phyloP scores from a whole-genome alignment of 1,140 invertebrate species.

The Drosophila punjabiensis region DNA sequence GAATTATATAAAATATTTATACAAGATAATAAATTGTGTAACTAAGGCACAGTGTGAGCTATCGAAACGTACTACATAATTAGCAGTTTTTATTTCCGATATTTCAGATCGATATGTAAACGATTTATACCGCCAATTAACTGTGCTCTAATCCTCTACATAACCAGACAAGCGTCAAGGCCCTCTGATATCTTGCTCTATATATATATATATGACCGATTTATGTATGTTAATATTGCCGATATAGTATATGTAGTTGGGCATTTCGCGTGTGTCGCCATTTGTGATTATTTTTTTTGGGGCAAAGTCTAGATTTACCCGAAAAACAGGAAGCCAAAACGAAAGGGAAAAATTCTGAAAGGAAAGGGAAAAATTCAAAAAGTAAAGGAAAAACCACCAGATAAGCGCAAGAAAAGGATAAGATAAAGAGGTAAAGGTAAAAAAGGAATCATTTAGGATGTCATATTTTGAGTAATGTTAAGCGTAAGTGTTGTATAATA shows the following conservation, averaged over 20 bases:
- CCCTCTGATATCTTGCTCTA: conserved; percentile 46
- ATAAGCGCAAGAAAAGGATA: not conserved
- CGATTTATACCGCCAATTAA: conserved; percentile 83
- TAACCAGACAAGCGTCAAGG: conserved; percentile 34
- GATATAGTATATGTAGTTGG: conserved; percentile 62
- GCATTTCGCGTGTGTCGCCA: conserved; percentile 61
- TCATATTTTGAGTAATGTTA: conserved; percentile 60
- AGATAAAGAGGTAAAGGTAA: not conserved
- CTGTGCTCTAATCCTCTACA: conserved; percentile 71
- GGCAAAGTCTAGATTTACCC: conserved; percentile 50
- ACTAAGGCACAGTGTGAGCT: conserved; percentile 58
- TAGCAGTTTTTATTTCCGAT: conserved; percentile 66
- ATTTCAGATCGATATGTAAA: conserved; percentile 64
- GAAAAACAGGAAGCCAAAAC: conserved; percentile 43
- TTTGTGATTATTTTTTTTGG: conserved; percentile 75
- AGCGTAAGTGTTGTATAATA: conserved; percentile 60
- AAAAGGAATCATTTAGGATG: conserved; percentile 20
- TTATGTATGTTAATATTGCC: conserved; percentile 61
- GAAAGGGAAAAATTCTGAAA: conserved; percentile 23
- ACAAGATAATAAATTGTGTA: conserved; percentile 60
- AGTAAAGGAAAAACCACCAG: conserved; percentile 35
- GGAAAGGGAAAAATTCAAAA: conserved; percentile 21
- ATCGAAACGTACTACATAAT: conserved; percentile 53
- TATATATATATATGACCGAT: conserved; percentile 36
- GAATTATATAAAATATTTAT: conserved; percentile 37